These are phyloP conservation scores for Peromyscus melanophrys DNA, from an alignment of 2,797 vertebrate species.

Conservation along the genomic window DNA sequence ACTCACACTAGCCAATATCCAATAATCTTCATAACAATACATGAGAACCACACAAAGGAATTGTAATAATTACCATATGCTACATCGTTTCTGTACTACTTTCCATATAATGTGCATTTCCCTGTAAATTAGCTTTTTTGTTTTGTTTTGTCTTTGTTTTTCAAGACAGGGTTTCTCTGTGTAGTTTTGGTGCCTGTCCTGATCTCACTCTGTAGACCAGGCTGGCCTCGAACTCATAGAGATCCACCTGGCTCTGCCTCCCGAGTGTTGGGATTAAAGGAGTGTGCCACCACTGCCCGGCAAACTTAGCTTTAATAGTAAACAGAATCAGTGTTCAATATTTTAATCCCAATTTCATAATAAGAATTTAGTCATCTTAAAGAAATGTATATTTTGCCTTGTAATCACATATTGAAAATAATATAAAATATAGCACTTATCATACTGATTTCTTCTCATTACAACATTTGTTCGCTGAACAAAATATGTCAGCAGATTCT, in stretches of 20 bases:
- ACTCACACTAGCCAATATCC: background rate
- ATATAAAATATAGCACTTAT: background rate
- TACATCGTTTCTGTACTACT: background rate
- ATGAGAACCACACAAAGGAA: background rate
- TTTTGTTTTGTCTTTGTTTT: too few species aligned
- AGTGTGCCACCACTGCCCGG: rapidly evolving
- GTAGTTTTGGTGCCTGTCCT: too few species aligned
- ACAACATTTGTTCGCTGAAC: background rate
- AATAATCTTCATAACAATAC: background rate
- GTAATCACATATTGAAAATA: background rate
- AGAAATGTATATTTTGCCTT: background rate
- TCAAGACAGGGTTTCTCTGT: too few species aligned
- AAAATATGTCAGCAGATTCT: background rate
- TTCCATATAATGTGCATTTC: background rate
- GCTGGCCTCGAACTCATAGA: too few species aligned
- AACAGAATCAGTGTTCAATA: background rate
- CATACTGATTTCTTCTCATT: background rate
- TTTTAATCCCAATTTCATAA: background rate
- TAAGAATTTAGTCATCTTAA: background rate
- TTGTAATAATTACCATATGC: background rate
- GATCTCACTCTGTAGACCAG: too few species aligned
- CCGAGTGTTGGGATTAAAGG: too few species aligned
- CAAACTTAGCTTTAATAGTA: background rate
- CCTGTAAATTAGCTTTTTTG: too few species aligned
- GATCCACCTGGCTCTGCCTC: too few species aligned